These are phyloP conservation scores for Iselma pallidipennis DNA, from an alignment of 2,888 invertebrate species.

Conservation along the genomic window DNA sequence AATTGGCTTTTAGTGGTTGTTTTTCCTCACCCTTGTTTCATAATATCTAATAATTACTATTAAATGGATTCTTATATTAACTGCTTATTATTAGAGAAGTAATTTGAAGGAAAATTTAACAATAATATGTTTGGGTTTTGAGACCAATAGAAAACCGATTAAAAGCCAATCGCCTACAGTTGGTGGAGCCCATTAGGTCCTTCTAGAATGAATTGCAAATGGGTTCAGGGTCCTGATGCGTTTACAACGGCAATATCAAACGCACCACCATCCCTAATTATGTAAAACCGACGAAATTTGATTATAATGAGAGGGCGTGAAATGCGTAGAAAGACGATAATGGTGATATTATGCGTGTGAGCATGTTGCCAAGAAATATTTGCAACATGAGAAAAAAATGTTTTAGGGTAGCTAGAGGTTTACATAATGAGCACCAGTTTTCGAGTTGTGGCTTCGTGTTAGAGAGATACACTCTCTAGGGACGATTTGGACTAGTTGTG, in stretches of 20 bases:
- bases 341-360: not conserved
- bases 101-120: not conserved
- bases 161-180: constrained; percentile 2
- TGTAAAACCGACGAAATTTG: not conserved
- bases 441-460: not conserved
- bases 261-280: not conserved
- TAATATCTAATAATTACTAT: not conserved
- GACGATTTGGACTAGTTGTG: not conserved
- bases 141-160: not conserved
- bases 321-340: not conserved
- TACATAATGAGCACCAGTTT: not conserved
- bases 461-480: not conserved
- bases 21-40: not conserved
- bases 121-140: not conserved
- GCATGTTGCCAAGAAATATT: not conserved
- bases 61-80: not conserved
- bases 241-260: not conserved
- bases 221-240: not conserved
- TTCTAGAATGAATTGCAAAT: constrained; percentile 1
- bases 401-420: too few relatives aligned
- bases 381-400: not conserved
- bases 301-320: not conserved
- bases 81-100: not conserved
- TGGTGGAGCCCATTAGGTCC: constrained; percentile 2
- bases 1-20: not conserved